Evolutionary conservation across 2,113 vertebrate genomes (phyloP).

Genomic region (Onychostruthus taczanowskii): DNA sequence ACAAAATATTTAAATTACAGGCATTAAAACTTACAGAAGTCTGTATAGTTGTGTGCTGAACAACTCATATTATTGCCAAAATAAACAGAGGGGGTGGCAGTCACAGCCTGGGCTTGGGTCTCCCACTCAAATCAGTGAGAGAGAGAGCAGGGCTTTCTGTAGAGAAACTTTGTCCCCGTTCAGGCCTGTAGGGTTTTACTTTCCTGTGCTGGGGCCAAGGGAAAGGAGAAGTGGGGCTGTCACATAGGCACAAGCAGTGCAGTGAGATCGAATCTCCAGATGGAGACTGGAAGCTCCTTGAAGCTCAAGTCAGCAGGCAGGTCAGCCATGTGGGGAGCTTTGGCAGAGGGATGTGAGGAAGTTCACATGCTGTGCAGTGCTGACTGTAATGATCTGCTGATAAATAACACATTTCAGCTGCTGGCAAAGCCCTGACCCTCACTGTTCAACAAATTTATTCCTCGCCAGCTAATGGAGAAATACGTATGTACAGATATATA

Average conservation of each 20-base stretch:
- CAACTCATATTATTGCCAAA: background rate
- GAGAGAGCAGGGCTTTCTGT: background rate
- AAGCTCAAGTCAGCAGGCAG: background rate
- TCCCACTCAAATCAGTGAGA: background rate
- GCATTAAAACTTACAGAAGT: background rate
- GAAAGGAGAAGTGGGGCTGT: background rate
- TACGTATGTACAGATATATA: background rate
- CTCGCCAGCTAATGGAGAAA: background rate
- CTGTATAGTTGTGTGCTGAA: background rate
- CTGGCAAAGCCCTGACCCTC: background rate
- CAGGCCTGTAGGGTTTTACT: background rate
- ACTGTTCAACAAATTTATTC: constrained; percentile 2
- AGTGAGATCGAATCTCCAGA: constrained; percentile 3
- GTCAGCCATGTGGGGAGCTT: constrained; percentile 12
- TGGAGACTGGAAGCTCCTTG: constrained; percentile 10
- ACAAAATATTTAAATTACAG: background rate
- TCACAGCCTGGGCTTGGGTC: background rate
- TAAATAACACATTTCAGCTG: constrained; percentile 47
- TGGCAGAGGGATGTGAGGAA: constrained; percentile 24
- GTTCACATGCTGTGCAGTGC: constrained; percentile 28
- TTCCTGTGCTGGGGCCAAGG: background rate
- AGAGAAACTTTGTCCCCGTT: background rate
- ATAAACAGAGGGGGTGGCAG: background rate
- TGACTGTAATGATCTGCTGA: constrained; percentile 38
- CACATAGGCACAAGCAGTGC: background rate